Percentiles rank a stretch among this genome's conserved stretches.
Evolutionary conservation across 2,888 invertebrate genomes (phyloP).

Genomic region (Phyllotreta cruciferae): DNA sequence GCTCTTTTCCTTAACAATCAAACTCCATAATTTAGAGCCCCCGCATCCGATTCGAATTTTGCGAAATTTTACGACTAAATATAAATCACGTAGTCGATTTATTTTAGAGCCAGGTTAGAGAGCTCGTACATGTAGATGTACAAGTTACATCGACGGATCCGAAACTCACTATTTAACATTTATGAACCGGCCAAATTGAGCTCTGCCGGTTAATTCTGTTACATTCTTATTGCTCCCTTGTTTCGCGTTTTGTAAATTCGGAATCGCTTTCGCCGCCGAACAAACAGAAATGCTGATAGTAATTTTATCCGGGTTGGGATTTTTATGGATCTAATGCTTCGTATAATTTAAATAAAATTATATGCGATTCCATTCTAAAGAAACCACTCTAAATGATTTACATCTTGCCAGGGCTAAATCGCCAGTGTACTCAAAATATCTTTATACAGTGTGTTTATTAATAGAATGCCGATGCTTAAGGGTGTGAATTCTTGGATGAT

Average conservation of each 20-base stretch:
- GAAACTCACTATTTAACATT: slow-evolving; percentile 28
- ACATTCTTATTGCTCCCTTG: slow-evolving; percentile 32
- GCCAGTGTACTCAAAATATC: too few species aligned
- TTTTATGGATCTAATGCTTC: too few species aligned
- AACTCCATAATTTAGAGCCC: slow-evolving; percentile 1
- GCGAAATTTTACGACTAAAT: slow-evolving; percentile 4
- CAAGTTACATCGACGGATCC: background rate
- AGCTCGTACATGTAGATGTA: background rate
- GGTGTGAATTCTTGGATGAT: too few species aligned
- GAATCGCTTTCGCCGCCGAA: slow-evolving; percentile 6
- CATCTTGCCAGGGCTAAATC: too few species aligned
- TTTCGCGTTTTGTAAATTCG: slow-evolving; percentile 29
- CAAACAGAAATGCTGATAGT: too few species aligned
- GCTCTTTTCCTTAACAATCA: background rate
- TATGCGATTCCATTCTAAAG: too few species aligned
- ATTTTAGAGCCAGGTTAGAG: slow-evolving; percentile 11
- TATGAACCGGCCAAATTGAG: slow-evolving; percentile 24
- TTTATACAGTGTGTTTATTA: too few species aligned
- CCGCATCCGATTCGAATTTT: slow-evolving; percentile 4
- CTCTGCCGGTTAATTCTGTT: slow-evolving; percentile 25
- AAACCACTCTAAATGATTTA: too few species aligned
- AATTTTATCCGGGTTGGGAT: too few species aligned
- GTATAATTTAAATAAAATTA: too few species aligned
- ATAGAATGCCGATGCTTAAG: too few species aligned
- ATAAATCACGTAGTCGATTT: slow-evolving; percentile 16